Evolutionary conservation across 2,888 invertebrate species (phyloP), one percentile per base, ranked within the genome.

Genomic region (Clistopyga incitator): DNA sequence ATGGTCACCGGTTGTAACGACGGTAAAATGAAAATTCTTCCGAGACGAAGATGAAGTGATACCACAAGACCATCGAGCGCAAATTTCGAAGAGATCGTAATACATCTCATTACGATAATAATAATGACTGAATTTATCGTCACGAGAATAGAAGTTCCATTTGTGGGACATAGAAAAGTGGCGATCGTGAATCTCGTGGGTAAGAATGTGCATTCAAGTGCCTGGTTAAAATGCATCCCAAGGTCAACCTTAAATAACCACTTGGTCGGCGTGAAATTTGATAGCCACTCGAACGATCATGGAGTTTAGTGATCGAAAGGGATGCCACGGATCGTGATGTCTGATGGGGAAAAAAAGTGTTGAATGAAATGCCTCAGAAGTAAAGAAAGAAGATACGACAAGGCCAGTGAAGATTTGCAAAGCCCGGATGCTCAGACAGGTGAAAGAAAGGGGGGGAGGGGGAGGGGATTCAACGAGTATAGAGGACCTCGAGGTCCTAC

Each of bases 381-480:
- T 52, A 42, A 61, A n/a, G 23, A 59, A 71, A 70, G 81, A 50
- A 70, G 71, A 67, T 20, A 67, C 18, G 59, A 64, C 47, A 23
- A 50, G 76, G 42, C 67, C 64, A 45, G 70, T 38, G 45, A 71
- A 75, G 75, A 84, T 85, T 85, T 84, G 85, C 85, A 82, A 86
- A 86, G 82, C 82, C 84, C 86, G 86, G 86, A 87, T 86, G 80
- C 76, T 75, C 52, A 42, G 67, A 54, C 61, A 59, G 45, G 70
- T 74, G 85, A 81, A 86, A 89, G 86, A 87, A 86, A 87, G 85
- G 86, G 82, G 84, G 59, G 64, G 68, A n/a, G n/a, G n/a, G 70
- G 29, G 68, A 52, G 29, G 34, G 29, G 61, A 45, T 38, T 20
- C 29, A 34, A 77, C 56, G 45, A 77, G 18, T 59, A 20, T 45